Evolutionary conservation across 2,113 vertebrate species (phyloP).

Genomic region (Brachionichthys hirsutus): DNA sequence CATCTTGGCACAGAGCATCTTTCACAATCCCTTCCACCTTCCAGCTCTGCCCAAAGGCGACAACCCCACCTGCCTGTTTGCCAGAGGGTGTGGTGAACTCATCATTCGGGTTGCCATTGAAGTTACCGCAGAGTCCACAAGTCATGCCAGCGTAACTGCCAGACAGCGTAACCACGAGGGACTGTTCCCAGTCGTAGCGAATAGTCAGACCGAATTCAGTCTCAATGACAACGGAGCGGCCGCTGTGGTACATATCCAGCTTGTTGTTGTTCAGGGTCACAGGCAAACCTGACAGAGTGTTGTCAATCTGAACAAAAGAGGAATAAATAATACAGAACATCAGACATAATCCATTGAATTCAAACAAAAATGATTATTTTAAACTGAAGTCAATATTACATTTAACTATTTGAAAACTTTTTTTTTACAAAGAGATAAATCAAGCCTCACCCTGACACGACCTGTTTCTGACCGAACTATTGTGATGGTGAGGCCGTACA

Average conservation of each 20-base stretch:
- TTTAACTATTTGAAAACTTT: not conserved
- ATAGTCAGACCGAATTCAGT: constrained; percentile 69
- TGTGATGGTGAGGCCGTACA: constrained; percentile 68
- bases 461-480: constrained; percentile 71
- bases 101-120: constrained; percentile 66
- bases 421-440: constrained; percentile 3
- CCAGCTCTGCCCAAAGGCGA: constrained; percentile 72
- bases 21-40: constrained; percentile 54
- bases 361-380: not conserved
- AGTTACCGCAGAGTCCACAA: constrained; percentile 80
- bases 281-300: constrained; percentile 70
- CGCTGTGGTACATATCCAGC: constrained; percentile 65
- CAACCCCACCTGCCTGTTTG: constrained; percentile 7
- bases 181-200: constrained; percentile 75
- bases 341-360: not conserved
- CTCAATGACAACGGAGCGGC: constrained; percentile 60
- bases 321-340: not conserved
- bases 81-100: constrained; percentile 63
- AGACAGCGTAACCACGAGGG: constrained; percentile 66
- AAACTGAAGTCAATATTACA: not conserved
- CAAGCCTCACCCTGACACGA: constrained; percentile 72
- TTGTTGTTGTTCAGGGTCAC: constrained; percentile 55
- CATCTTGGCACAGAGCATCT: constrained; percentile 50
- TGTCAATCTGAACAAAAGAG: constrained; percentile 67
- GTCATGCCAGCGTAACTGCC: constrained; percentile 54